These are phyloP conservation scores for Apodemus agrarius DNA, from an alignment of 2,797 vertebrate species.

Conservation along the genomic window DNA sequence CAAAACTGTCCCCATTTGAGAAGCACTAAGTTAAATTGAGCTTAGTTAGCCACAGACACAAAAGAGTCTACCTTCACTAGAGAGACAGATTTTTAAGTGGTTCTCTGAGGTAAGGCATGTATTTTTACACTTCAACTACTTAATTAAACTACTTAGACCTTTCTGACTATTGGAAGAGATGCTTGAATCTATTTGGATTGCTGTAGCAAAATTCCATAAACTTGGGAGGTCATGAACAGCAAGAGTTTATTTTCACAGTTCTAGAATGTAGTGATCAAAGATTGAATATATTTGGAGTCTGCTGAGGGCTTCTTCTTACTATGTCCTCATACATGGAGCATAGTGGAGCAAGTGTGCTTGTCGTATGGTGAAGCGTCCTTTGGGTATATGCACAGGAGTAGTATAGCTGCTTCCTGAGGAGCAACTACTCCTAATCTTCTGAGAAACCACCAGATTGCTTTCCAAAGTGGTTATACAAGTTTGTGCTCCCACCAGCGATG, in stretches of 20 bases:
- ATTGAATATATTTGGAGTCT: background rate
- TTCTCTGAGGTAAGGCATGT: background rate
- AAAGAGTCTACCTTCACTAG: background rate
- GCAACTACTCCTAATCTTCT: background rate
- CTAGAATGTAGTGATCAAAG: background rate
- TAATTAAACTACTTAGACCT: background rate
- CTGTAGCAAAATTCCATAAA: background rate
- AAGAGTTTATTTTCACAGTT: background rate
- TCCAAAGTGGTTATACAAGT: background rate
- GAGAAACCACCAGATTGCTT: background rate
- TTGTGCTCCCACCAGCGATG: background rate
- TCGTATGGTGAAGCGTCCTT: background rate
- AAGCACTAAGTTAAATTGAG: background rate
- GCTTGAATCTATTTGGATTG: background rate
- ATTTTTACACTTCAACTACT: background rate
- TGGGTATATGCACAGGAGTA: background rate
- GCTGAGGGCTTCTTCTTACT: background rate
- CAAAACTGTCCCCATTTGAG: background rate
- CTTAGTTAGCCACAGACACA: background rate
- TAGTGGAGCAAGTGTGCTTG: background rate
- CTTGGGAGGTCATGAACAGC: background rate
- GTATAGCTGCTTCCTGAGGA: background rate
- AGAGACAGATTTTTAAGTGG: background rate
- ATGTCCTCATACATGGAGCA: background rate
- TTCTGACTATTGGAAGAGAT: background rate